Evolutionary conservation across 2,797 vertebrate genomes (phyloP).

Genomic region (Mus caroli): DNA sequence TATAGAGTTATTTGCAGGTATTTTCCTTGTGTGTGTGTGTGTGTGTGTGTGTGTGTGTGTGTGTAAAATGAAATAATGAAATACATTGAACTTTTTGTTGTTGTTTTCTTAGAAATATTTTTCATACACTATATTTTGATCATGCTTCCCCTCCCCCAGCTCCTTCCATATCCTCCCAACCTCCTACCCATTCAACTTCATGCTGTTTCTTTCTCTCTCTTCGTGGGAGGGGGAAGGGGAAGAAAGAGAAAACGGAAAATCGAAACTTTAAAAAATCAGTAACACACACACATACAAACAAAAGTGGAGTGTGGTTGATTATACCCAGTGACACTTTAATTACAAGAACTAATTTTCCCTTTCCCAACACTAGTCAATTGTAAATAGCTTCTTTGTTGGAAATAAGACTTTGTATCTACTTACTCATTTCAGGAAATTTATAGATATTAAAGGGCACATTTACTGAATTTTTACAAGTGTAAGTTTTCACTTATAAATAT

Average conservation of each 20-base stretch:
- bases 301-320: background rate
- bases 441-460: conserved; percentile 22
- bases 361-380: background rate
- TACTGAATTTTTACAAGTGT: conserved; percentile 40
- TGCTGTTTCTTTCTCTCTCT: background rate
- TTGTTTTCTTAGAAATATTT: background rate
- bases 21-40: background rate
- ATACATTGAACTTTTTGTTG: background rate
- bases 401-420: background rate
- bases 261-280: background rate
- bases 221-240: too few species aligned
- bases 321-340: background rate
- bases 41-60: too few species aligned
- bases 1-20: background rate
- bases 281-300: background rate
- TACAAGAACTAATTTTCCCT: background rate
- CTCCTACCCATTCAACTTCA: background rate
- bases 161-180: background rate
- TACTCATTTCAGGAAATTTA: background rate
- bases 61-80: background rate
- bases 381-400: background rate
- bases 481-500: background rate
- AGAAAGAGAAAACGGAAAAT: background rate
- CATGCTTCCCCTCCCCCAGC: background rate
- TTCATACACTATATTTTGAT: background rate